phyloP scores from a whole-genome alignment of 92 coral and sea anemone species.

The Micromussa lordhowensis region DNA sequence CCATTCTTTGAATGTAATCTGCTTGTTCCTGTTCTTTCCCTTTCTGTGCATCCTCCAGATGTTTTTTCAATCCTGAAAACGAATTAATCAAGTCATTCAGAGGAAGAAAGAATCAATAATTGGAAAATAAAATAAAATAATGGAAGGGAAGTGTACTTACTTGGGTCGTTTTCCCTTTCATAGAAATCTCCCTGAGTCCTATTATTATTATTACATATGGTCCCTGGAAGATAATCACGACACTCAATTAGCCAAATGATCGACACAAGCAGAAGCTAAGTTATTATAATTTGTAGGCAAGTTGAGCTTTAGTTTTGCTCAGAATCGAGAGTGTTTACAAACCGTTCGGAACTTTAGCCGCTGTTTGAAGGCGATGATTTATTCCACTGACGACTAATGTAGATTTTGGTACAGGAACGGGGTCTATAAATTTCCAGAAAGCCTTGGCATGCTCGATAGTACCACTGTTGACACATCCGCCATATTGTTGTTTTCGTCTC shows the following conservation, averaged over 20 bases:
- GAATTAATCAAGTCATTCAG: background rate
- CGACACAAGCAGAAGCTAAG: background rate
- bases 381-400: slow-evolving; percentile 82
- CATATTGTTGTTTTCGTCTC: slow-evolving; percentile 68
- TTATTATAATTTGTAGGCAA: no score
- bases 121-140: background rate
- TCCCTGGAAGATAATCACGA: background rate
- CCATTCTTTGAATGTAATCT: slow-evolving; percentile 72
- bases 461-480: slow-evolving; percentile 76
- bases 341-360: slow-evolving; percentile 54
- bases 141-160: slow-evolving; percentile 10
- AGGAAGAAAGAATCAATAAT: background rate
- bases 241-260: background rate
- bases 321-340: background rate
- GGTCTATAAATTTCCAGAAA: slow-evolving; percentile 87
- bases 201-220: background rate
- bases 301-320: background rate
- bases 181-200: background rate
- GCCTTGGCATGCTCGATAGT: slow-evolving; percentile 88
- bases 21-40: slow-evolving; percentile 71
- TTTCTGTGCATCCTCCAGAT: slow-evolving; percentile 74
- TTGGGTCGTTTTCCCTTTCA: slow-evolving; percentile 48
- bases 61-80: slow-evolving; percentile 66
- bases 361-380: slow-evolving; percentile 91
- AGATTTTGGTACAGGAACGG: slow-evolving; percentile 70